phyloP scores from a whole-genome alignment of 2,888 invertebrate species.

The Dryadula phaetusa region DNA sequence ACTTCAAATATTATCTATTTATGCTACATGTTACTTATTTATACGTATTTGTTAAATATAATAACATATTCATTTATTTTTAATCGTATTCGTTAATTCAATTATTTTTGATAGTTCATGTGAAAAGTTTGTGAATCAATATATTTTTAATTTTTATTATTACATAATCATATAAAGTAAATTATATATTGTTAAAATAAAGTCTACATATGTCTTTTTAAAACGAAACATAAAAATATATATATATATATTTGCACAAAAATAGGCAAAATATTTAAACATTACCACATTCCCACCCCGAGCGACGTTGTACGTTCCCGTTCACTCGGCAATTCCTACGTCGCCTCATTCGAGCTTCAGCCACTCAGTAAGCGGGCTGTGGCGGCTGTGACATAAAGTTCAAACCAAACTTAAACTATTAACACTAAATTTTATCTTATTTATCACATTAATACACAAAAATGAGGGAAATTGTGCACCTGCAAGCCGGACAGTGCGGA shows the following conservation, averaged over 20 bases:
- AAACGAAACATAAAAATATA: not conserved
- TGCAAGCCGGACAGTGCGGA: constrained; percentile 93
- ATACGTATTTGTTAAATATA: too few relatives aligned
- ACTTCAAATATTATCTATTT: too few relatives aligned
- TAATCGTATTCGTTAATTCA: too few relatives aligned
- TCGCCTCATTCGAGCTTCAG: constrained; percentile 62
- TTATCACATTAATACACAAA: constrained; percentile 57
- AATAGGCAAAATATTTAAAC: constrained; percentile 47
- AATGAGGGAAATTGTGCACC: constrained; percentile 93
- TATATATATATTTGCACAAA: constrained; percentile 47
- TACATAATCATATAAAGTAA: not conserved
- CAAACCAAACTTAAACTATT: constrained; percentile 37
- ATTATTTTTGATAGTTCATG: too few relatives aligned
- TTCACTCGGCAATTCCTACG: constrained; percentile 59
- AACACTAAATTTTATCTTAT: constrained; percentile 49
- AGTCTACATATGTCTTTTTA: too few relatives aligned
- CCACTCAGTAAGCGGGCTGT: constrained; percentile 58
- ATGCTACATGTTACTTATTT: too few relatives aligned
- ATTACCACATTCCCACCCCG: constrained; percentile 69
- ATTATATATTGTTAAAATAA: too few relatives aligned
- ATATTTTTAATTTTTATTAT: too few relatives aligned
- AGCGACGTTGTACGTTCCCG: constrained; percentile 55
- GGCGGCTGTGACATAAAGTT: constrained; percentile 49
- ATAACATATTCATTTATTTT: too few relatives aligned
- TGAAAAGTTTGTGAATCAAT: too few relatives aligned